Evolutionary conservation across 2,113 vertebrate species (phyloP), one percentile per base, ranked within the genome.

Genomic region (Indicator maculatus): DNA sequence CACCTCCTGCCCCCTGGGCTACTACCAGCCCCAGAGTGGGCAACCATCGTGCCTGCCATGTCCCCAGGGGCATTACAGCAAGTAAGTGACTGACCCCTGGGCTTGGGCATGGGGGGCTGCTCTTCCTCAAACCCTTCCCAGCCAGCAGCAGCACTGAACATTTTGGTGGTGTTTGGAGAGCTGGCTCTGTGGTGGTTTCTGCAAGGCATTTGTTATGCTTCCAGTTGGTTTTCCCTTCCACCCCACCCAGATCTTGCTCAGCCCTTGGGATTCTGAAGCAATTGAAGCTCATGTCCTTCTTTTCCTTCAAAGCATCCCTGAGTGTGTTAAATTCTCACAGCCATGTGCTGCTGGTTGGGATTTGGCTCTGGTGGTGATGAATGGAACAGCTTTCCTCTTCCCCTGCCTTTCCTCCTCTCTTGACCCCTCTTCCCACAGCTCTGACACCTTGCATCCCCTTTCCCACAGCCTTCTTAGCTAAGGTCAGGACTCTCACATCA

Each of bases 21-120:
- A 97, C 78, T 98, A 98, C 94, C 98, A 99, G 94, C 97, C 98
- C 2, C 73, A 93, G 14, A 85, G 97, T 0, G 98, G 98, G 69
- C 98, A 98, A 86, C 93, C 28, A 45, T 83, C 79, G 1, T 99
- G 99, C 92, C 63, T 97, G 86, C 98, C 98, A 31, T 99, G 99
- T 86, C 92, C 82, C 3, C 96, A 26, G 59, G 99, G 98, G 3
- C 97, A 27, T 76, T 98, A 98, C 76, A 72, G 91, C 89, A 98
- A 98, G 98, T 99, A 95, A 97, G 97, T 89, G 65, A 27, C 31
- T 3, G 44, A 30, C 28, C n/a, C 26, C 55, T 20, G 70, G 28
- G 16, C 28, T 5, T n/a, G 65, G 23, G 23, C 5, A 0, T 3
- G 36, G 63, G 24, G 53, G 76, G 12, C 2, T 52, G 11, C 1